Evolutionary conservation across 2,888 invertebrate genomes (phyloP), one percentile per base, ranked within the genome.

Genomic region (Orchesella flavescens): DNA sequence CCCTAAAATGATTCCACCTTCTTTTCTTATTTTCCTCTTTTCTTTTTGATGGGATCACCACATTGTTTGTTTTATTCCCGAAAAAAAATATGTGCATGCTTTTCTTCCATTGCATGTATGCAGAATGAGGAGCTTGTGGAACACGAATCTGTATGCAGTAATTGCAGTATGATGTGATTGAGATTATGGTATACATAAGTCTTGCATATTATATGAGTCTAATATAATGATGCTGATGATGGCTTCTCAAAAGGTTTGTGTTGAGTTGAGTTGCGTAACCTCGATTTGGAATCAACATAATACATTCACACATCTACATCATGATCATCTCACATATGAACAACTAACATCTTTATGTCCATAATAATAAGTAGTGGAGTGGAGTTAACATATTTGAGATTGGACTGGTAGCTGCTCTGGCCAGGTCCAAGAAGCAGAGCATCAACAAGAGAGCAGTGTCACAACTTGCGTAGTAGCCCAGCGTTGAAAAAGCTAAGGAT

Each of bases 251-350:
- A 34, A 7, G n/a, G n/a, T n/a, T n/a, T n/a, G n/a, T n/a, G 34
- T 34, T 34, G n/a, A 23, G 69, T 69, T 49, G 23, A 9, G 53
- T 69, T 69, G 69, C 69, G 69, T 69, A 69, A 69, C 69, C 69
- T 23, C 65, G 24, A 15, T 69, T 69, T 69, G 69, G 69, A 69
- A 69, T 23, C 53, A 49, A 21, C 15, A 68, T 53, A 53, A 44
- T 17, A 49, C 49, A 68, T 53, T 49, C 49, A 69, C 15, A 69
- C 24, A 69, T 24, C 34, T 4, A 34, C 34, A 34, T 34, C 34
- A 34, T 5, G n/a, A 34, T 34, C 34, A 34, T 34, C 53, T 15
- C 15, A 9, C 53, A 53, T 15, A 15, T 2, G n/a, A 53, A 53
- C 53, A 53, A 17, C 15, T 3, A 53, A 53, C 17, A 53, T 53